Percentiles rank a stretch among this genome's conserved stretches.
These are phyloP conservation scores for Pseudomugil tenellus DNA, from an alignment of 2,797 vertebrate genomes.

Conservation along the genomic window DNA sequence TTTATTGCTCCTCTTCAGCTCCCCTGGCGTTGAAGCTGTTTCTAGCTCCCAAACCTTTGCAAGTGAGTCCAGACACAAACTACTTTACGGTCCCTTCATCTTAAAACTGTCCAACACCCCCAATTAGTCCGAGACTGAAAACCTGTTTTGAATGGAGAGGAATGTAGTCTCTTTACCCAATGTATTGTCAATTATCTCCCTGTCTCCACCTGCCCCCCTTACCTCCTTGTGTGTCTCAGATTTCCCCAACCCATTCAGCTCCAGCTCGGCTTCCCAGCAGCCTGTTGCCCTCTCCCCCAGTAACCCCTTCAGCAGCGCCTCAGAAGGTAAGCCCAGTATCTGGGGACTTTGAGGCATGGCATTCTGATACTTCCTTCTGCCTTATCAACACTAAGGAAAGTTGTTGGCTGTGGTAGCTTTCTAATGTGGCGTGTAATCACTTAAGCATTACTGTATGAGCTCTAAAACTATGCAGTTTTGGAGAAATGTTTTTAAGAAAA, in stretches of 20 bases:
- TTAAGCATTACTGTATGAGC: not conserved
- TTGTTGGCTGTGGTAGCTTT: not conserved
- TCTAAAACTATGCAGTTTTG: not conserved
- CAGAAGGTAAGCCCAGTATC: conserved; percentile 80
- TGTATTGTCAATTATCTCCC: conserved; percentile 53
- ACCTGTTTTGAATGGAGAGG: conserved; percentile 53
- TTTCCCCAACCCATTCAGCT: conserved; percentile 88
- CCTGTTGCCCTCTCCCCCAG: conserved; percentile 84
- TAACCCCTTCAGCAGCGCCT: conserved; percentile 89
- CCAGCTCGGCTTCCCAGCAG: conserved; percentile 74
- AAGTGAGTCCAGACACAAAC: conserved; percentile 67
- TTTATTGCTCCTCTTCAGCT: conserved; percentile 59
- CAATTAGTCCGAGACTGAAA: conserved; percentile 44
- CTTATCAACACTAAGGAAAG: not conserved
- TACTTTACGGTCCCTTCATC: conserved; percentile 13
- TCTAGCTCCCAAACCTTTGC: conserved; percentile 80
- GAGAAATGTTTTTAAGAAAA: not conserved
- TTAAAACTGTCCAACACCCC: not conserved
- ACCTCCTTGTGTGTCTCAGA: conserved; percentile 68
- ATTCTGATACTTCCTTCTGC: conserved; percentile 9
- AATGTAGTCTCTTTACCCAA: conserved; percentile 60
- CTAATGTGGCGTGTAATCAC: not conserved
- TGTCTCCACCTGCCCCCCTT: conserved; percentile 5
- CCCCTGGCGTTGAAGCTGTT: conserved; percentile 76
- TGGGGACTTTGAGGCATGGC: not conserved